Percentiles rank a stretch among this genome's conserved stretches.
Conservation (phyloP, 1,140 invertebrate species). For the Neodiprion fabricii region DNA sequence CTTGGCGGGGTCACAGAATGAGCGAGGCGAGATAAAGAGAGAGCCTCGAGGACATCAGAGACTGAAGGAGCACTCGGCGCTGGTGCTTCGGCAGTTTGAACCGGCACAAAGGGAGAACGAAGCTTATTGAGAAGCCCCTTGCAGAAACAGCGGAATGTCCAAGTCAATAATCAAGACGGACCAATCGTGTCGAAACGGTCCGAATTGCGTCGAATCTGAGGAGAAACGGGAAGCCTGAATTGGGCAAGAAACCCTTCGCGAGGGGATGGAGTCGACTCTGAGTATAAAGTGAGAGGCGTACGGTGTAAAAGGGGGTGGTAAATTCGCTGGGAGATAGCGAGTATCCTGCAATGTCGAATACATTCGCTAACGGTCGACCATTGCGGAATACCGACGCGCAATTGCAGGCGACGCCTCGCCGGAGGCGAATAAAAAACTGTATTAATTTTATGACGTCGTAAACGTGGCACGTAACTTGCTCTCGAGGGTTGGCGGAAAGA, state of each 20-base stretch:
- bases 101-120: background rate
- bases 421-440: conserved; percentile 6
- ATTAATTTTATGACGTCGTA: conserved; percentile 16
- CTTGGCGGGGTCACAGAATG: background rate
- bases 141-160: background rate
- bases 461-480: background rate
- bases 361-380: conserved; percentile 1
- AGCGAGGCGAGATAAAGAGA: background rate
- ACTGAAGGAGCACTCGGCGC: background rate
- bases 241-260: conserved; percentile 14
- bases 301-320: conserved; percentile 1
- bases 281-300: conserved; percentile 25
- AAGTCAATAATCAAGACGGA: conserved; percentile 3
- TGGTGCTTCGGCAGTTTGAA: background rate
- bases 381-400: background rate
- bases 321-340: background rate
- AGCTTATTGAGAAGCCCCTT: background rate
- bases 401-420: background rate
- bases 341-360: background rate
- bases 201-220: background rate
- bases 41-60: no score
- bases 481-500: no score
- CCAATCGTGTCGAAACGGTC: background rate
- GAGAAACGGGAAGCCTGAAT: conserved; percentile 11
- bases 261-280: conserved; percentile 16